Evolutionary conservation across 1,140 invertebrate genomes (phyloP).

Genomic region (Hyphantria cunea): DNA sequence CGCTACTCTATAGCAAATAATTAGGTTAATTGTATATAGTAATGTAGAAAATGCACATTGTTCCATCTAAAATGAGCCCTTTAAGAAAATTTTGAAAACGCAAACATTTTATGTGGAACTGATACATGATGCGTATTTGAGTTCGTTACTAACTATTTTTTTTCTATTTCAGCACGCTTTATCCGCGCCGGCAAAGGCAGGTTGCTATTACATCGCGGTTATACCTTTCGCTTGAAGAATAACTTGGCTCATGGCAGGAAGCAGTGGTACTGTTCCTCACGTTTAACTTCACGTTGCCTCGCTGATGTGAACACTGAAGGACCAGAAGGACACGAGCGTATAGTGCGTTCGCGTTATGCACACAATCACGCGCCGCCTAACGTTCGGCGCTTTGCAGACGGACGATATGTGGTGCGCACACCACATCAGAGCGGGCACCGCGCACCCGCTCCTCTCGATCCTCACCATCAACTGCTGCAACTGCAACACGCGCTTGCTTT

Average conservation of each 20-base stretch:
- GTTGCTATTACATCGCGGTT: constrained; percentile 70
- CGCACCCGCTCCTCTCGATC: constrained; percentile 68
- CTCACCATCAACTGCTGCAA: constrained; percentile 72
- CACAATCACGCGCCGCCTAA: constrained; percentile 76
- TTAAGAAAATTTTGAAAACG: background rate
- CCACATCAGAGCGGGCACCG: constrained; percentile 75
- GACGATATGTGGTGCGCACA: constrained; percentile 75
- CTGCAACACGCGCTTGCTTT: constrained; percentile 72
- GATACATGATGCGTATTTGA: background rate
- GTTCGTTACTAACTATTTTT: constrained; percentile 12
- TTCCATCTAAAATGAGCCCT: background rate
- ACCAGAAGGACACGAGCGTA: constrained; percentile 73
- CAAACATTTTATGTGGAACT: constrained; percentile 4
- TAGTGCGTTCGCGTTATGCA: constrained; percentile 71
- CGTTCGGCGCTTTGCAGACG: constrained; percentile 74
- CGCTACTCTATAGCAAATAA: no score
- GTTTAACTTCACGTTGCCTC: constrained; percentile 70
- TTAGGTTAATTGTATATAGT: background rate
- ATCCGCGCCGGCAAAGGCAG: constrained; percentile 75
- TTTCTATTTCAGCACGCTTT: constrained; percentile 65
- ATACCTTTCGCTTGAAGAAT: constrained; percentile 76
- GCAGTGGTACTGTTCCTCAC: constrained; percentile 77
- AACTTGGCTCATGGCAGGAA: constrained; percentile 74
- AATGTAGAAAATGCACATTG: no score
- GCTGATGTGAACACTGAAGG: constrained; percentile 76